Base-by-base conservation (phyloP, 2,888 invertebrate genomes). In the Pyralis farinalis region DNA sequence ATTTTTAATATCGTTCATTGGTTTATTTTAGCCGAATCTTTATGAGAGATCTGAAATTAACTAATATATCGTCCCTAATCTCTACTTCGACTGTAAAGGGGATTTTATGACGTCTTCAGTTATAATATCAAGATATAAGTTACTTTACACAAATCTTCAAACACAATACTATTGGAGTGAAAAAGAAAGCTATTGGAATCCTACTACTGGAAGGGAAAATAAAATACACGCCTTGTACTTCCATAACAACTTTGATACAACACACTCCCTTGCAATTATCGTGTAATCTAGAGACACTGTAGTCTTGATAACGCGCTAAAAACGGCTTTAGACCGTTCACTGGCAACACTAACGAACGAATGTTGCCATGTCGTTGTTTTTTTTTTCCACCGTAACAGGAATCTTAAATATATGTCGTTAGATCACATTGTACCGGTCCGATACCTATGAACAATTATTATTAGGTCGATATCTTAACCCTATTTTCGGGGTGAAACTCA, bases 391-490 rank as follows among this genome's bases (percentile, higher is more conserved):
- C 25, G n/a, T 2, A 53, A 39, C 46, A 53, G 58, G 55, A 51
- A 54, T 51, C 53, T 63, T 52, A 48, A 44, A 47, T 49, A 54
- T 57, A 59, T 50, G 53, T 58, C 57, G 60, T 55, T 58, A 55
- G 54, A 71, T 69, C 71, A 71, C 71, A 71, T 55, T 38, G 34
- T 48, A 44, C 61, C 64, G 56, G 52, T 50, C 47, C 53, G 52
- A 43, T 30, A 47, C 52, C 44, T 51, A 49, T 42, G 48, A 53
- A 55, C 55, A 46, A 38, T 45, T 43, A 49, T 43, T 40, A 39
- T 36, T 31, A 25, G 25, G 25, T 8, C 25, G 25, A 25, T 16
- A 16, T 16, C 4, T 16, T 3, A 16, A 16, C 16, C 4, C 16
- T 16, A 16, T 16, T 16, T 3, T 16, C 4, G 16, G 16, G 4